phyloP scores from a whole-genome alignment of 2,113 vertebrate species.

The Macrotis lagotis region DNA sequence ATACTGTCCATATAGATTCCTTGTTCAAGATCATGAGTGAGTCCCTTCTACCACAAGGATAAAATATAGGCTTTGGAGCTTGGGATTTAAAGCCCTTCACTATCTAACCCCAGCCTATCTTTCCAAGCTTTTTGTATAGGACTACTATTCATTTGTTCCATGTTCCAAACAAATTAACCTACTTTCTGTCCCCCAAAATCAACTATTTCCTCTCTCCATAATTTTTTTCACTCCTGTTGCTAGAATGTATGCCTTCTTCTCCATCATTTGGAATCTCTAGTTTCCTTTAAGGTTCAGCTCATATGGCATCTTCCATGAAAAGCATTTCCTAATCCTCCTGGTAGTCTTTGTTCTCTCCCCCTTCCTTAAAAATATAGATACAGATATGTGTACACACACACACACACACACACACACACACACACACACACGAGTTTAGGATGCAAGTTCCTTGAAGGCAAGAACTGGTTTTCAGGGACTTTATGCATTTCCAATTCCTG shows the following conservation, averaged over 20 bases:
- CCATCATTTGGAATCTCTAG: not conserved
- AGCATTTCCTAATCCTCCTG: not conserved
- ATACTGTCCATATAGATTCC: not conserved
- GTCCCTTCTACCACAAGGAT: not conserved
- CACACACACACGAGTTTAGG: not conserved
- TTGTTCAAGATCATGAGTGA: not conserved
- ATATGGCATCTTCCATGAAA: not conserved
- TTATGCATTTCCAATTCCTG: not conserved
- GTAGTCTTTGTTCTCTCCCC: not conserved
- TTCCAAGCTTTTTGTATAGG: not conserved
- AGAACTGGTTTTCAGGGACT: not conserved
- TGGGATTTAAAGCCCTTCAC: not conserved
- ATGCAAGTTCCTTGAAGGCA: not conserved
- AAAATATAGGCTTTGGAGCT: not conserved
- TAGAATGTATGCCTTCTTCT: not conserved
- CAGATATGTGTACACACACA: too few relatives aligned
- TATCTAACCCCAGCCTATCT: not conserved
- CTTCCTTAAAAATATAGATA: not conserved
- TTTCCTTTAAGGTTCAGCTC: not conserved
- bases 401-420: too few relatives aligned
- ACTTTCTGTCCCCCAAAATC: not conserved
- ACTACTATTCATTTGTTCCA: not conserved
- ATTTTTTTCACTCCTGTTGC: not conserved
- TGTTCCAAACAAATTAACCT: not conserved
- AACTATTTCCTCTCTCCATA: not conserved